Base-by-base conservation (phyloP, 1,140 invertebrate species). In the Hycleus phaleratus region DNA sequence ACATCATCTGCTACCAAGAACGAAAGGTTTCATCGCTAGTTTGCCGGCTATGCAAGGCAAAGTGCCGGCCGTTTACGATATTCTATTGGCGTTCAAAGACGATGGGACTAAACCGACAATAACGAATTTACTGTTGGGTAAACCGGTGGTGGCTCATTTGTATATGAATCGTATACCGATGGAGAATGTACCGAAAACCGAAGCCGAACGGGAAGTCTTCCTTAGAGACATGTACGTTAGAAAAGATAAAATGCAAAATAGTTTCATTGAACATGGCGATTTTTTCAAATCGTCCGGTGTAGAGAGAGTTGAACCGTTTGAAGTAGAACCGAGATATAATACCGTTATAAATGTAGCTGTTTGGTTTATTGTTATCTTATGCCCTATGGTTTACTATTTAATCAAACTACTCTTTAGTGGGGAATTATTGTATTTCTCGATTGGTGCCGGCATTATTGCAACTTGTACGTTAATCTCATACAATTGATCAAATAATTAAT, bases 1-100 rank as follows among this genome's bases (percentile, higher is more conserved):
- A 66, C 85, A 97, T 71, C 93, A 96, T 75, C 78, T 98, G 32
- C 85, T 91, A 38, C 95, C 95, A n/a, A 79, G 95, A 48, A 93
- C 93, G 3, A 91, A 88, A 74, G 95, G 95, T 8, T 98, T 98
- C 71, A 85, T 81, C 1, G 83, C 85, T 43, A 89, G 87, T 70
- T 69, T 91, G 56, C 83, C 82, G 9, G 77, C 83, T 49, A 81
- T 91, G 66, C 81, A 82, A 68, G 83, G 81, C 4, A 89, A 87
- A 76, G 83, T 92, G 56, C 82, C 83, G 12, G 90, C 86, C n/a
- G 83, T 95, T 46, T 93, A 93, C 69, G 88, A 95, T 70, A 85
- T 90, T 68, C 86, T 90, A 63, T 71, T 95, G 44, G 86, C 83
- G 11, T 94, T 95, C 66, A 85, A 84, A 47, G 78, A 79, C 62